Conservation (phyloP, 2,797 vertebrate species). For the Pangasius larnaudii region DNA sequence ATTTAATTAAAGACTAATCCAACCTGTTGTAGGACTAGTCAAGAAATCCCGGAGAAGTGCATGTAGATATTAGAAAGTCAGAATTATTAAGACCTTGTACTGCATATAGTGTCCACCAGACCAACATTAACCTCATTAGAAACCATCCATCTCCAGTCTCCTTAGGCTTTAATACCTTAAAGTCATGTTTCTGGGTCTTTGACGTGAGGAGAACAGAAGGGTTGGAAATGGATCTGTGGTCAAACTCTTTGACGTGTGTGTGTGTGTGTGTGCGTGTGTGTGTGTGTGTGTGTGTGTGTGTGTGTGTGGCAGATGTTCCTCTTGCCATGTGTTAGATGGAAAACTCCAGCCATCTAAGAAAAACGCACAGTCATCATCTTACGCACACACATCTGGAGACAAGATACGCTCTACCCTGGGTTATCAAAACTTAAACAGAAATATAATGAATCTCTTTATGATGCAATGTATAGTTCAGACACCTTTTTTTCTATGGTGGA, state of each 20-base stretch:
- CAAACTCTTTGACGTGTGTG: background rate
- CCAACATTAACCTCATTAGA: background rate
- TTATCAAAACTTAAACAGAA: background rate
- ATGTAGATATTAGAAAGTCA: background rate
- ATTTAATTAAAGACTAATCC: background rate
- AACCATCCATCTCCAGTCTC: background rate
- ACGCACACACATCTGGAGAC: slow-evolving; percentile 26
- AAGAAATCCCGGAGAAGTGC: background rate
- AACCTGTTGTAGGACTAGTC: background rate
- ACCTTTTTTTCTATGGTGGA: background rate
- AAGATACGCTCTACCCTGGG: background rate
- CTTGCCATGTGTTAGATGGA: slow-evolving; percentile 18
- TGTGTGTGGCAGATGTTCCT: slow-evolving; percentile 18
- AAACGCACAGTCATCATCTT: background rate
- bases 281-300: background rate
- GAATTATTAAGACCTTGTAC: background rate
- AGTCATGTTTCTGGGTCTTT: background rate
- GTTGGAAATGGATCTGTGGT: background rate
- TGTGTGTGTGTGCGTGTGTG: background rate
- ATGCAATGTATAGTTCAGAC: background rate
- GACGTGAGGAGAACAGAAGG: background rate
- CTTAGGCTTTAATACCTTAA: background rate
- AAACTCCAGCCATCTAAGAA: slow-evolving; percentile 6
- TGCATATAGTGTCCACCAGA: background rate
- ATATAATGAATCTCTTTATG: background rate